phyloP scores from a whole-genome alignment of 2,797 vertebrate genomes.

The Sibirionetta formosa region DNA sequence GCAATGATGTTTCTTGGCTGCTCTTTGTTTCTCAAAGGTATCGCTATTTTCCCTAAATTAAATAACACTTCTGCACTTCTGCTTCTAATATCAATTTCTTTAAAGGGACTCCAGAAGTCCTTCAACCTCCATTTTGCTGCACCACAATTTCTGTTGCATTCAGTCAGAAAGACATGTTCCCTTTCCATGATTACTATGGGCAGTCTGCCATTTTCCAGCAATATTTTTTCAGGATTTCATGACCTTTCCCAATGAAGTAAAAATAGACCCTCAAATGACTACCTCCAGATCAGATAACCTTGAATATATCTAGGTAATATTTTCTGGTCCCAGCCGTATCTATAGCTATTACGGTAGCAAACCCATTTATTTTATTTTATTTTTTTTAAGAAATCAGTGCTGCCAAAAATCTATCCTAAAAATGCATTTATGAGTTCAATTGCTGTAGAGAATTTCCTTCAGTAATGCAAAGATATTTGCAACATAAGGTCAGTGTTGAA shows the following conservation, averaged over 20 bases:
- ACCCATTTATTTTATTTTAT: neutral
- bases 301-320: neutral
- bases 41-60: neutral
- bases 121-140: neutral
- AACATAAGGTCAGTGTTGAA: neutral
- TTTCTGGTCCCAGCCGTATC: neutral
- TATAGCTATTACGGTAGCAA: neutral
- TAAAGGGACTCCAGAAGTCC: neutral
- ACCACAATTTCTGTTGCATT: neutral
- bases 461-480: neutral
- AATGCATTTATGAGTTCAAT: neutral
- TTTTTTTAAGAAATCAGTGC: neutral
- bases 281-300: constrained; percentile 51
- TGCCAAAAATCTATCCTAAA: neutral
- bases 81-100: neutral
- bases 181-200: neutral
- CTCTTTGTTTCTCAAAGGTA: neutral
- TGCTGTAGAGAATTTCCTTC: neutral
- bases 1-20: neutral
- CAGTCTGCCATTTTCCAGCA: constrained; percentile 9
- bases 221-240: constrained; percentile 45
- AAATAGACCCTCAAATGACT: constrained; percentile 33
- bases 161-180: neutral
- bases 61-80: neutral
- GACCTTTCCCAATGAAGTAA: constrained; percentile 48